These are phyloP conservation scores for Eristalinus aeneus DNA, from an alignment of 2,888 invertebrate genomes.

Conservation along the genomic window DNA sequence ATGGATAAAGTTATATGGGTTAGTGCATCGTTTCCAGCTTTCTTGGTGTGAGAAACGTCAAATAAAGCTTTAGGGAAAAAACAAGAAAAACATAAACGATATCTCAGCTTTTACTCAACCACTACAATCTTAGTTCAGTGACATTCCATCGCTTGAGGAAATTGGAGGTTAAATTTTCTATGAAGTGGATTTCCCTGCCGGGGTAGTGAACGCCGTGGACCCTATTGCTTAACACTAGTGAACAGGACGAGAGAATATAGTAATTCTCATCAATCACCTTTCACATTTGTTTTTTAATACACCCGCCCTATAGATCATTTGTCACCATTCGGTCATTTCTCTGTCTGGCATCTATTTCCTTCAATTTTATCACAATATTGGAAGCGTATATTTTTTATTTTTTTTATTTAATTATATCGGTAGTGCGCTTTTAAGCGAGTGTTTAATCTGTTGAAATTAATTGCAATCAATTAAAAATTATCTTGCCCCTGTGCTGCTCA, in stretches of 20 bases:
- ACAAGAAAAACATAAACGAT: background rate
- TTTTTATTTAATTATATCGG: conserved; percentile 27
- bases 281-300: conserved; percentile 29
- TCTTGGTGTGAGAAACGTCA: conserved; percentile 32
- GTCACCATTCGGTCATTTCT: background rate
- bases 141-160: conserved; percentile 63
- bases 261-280: conserved; percentile 19
- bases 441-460: conserved; percentile 56
- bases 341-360: background rate
- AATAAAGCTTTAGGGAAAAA: conserved; percentile 32
- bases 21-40: background rate
- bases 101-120: conserved; percentile 42
- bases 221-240: background rate
- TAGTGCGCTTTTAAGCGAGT: conserved; percentile 22
- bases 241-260: background rate
- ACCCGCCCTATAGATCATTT: conserved; percentile 16
- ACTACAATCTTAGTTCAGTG: conserved; percentile 44
- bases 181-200: background rate
- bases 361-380: conserved; percentile 5
- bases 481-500: conserved; percentile 30
- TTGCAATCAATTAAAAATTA: conserved; percentile 61
- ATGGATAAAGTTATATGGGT: background rate
- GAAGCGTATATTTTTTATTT: conserved; percentile 37
- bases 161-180: background rate
- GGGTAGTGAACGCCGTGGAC: background rate